Percentiles rank a stretch among this genome's conserved stretches.
phyloP scores from a whole-genome alignment of 2,888 invertebrate genomes.

The Caenorhabditis sp. region DNA sequence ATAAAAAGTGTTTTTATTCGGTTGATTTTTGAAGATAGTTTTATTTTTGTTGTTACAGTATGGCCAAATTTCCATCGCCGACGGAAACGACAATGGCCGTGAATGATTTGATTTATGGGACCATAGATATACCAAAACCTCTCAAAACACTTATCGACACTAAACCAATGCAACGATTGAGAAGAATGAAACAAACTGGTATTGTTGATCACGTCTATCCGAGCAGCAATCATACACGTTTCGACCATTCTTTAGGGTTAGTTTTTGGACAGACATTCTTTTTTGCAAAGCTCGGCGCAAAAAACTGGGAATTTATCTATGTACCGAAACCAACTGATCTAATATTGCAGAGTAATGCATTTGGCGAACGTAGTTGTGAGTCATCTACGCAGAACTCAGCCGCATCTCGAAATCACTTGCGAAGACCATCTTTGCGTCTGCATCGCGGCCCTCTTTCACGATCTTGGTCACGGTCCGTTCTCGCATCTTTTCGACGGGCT shows the following conservation, averaged over 20 bases:
- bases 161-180: constrained; percentile 77
- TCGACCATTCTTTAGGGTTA: constrained; percentile 76
- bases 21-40: too few species aligned
- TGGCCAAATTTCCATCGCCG: neutral
- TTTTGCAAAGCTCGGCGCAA: too few species aligned
- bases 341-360: constrained; percentile 74
- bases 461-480: constrained; percentile 79
- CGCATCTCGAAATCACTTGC: constrained; percentile 71
- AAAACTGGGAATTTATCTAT: constrained; percentile 11
- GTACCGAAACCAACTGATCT: neutral
- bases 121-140: constrained; percentile 72
- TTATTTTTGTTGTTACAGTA: neutral
- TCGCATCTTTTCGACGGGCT: constrained; percentile 77
- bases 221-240: constrained; percentile 75
- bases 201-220: constrained; percentile 74
- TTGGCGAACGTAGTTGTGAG: constrained; percentile 73
- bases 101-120: constrained; percentile 48
- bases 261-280: neutral
- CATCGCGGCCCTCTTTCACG: constrained; percentile 79
- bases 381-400: constrained; percentile 65
- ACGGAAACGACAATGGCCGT: constrained; percentile 13
- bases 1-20: too few species aligned
- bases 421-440: constrained; percentile 75
- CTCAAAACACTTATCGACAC: constrained; percentile 76
- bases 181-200: constrained; percentile 76